Evolutionary conservation across 2,113 vertebrate genomes (phyloP).

Genomic region (Dasyurus viverrinus): DNA sequence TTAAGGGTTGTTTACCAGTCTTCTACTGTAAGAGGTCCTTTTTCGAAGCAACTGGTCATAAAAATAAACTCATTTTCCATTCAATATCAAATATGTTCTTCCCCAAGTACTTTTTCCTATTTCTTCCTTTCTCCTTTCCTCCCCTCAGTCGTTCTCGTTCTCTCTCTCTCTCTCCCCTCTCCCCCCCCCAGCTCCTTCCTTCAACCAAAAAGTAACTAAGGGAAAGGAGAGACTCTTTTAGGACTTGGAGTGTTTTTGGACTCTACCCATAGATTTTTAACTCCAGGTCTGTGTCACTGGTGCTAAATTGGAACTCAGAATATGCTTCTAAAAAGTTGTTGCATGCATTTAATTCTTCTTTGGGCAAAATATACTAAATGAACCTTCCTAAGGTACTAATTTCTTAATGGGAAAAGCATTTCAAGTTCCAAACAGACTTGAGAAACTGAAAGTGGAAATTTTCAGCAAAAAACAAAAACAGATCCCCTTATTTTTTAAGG

Average conservation of each 20-base stretch:
- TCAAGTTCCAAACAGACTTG: too few relatives aligned
- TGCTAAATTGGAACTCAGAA: not conserved
- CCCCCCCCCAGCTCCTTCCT: too few relatives aligned
- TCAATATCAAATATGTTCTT: not conserved
- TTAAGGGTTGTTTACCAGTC: not conserved
- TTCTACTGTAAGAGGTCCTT: not conserved
- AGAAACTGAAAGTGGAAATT: not conserved
- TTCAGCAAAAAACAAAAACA: not conserved
- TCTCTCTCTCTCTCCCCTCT: too few relatives aligned
- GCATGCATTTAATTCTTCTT: not conserved
- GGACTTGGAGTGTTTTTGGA: not conserved
- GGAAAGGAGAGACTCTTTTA: not conserved
- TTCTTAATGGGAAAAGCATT: too few relatives aligned
- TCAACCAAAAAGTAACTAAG: not conserved
- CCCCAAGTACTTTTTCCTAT: not conserved
- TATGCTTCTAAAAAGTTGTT: not conserved
- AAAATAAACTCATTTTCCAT: not conserved
- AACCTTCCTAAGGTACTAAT: not conserved
- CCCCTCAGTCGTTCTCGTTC: too few relatives aligned
- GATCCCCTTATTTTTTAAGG: not conserved
- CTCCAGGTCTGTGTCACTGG: not conserved
- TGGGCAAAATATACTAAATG: not conserved
- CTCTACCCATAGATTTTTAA: not conserved
- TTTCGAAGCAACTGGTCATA: not conserved
- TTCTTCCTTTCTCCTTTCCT: not conserved